Evolutionary conservation across 1,140 invertebrate species (phyloP), one percentile per base, ranked within the genome.

Genomic region (Penaeus japonicus): DNA sequence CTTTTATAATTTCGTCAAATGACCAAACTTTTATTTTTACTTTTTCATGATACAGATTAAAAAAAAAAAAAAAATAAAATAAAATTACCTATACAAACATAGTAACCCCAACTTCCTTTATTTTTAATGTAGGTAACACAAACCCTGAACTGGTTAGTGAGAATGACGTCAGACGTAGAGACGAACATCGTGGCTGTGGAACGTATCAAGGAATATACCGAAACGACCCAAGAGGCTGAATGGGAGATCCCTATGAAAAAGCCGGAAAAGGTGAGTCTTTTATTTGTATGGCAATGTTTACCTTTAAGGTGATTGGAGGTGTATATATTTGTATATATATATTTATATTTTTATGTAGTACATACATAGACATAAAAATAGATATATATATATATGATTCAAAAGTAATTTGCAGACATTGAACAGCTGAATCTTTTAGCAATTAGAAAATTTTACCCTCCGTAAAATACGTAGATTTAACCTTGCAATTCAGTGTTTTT

Each of bases 171-270:
- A 89, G 95, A 95, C 87, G 91, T 95, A 79, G 95, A 95, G 91
- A 94, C 94, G 1, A 95, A 95, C 92, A 94, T 95, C 89, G 95
- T 95, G 35, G 93, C 94, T 59, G 94, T 95, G 32, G 95, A 95
- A 91, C 92, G 95, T 91, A 93, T 95, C 57, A 93, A 94, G 84
- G 95, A 95, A 90, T 95, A 95, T 91, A 92, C 94, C 27, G 92
- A 92, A 73, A 91, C 84, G 35, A 92, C 90, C 32, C 92, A 91
- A 70, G 93, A 97, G 93, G 96, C 96, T 18, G 91, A 95, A 5
- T 97, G 96, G 96, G 94, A 95, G 78, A 93, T 95, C 57, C 91
- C 94, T 5, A 91, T 89, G 35, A 84, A 91, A 20, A 91, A 92
- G 53, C 93, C 94, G 5, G 90, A 92, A 4, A 89, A 89, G 78